These are phyloP conservation scores for Lasioglossum pauxillum DNA, from an alignment of 2,888 invertebrate genomes.

Conservation along the genomic window DNA sequence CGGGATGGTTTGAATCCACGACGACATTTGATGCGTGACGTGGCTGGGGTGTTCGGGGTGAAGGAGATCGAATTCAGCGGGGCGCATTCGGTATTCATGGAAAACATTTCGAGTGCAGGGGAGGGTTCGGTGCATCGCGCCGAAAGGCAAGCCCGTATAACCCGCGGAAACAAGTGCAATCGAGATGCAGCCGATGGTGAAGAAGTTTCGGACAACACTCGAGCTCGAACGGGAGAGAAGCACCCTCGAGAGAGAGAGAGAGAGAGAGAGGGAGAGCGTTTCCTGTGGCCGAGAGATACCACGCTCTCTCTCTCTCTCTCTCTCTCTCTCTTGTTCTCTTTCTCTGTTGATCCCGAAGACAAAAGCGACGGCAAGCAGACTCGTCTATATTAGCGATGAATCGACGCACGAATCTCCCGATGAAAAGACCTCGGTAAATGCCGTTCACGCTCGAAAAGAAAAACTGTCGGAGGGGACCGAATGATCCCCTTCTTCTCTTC, in stretches of 20 bases:
- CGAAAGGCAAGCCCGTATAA: constrained; percentile 40
- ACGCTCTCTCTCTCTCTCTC: background rate
- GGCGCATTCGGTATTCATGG: constrained; percentile 77
- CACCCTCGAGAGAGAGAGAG: constrained; percentile 26
- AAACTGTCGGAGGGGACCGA: background rate
- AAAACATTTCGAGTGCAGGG: constrained; percentile 66
- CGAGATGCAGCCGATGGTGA: constrained; percentile 51
- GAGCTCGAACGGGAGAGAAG: constrained; percentile 23
- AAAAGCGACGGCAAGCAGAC: constrained; percentile 5
- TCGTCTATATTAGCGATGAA: constrained; percentile 18
- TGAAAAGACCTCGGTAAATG: constrained; percentile 10
- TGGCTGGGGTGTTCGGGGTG: constrained; percentile 9
- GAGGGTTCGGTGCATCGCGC: constrained; percentile 36
- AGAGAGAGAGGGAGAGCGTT: constrained; percentile 8
- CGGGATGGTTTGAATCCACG: constrained; percentile 31
- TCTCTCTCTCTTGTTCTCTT: background rate
- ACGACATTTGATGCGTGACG: constrained; percentile 47
- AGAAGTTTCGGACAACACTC: constrained; percentile 67
- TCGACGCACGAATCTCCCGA: background rate
- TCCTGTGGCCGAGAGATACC: background rate
- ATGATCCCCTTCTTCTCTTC: background rate
- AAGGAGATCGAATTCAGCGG: constrained; percentile 67
- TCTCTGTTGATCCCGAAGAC: constrained; percentile 3
- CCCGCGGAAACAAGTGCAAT: constrained; percentile 61
- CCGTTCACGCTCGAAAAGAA: background rate